Evolutionary conservation across 1,140 invertebrate genomes (phyloP).

Genomic region (Anastatus disparis): DNA sequence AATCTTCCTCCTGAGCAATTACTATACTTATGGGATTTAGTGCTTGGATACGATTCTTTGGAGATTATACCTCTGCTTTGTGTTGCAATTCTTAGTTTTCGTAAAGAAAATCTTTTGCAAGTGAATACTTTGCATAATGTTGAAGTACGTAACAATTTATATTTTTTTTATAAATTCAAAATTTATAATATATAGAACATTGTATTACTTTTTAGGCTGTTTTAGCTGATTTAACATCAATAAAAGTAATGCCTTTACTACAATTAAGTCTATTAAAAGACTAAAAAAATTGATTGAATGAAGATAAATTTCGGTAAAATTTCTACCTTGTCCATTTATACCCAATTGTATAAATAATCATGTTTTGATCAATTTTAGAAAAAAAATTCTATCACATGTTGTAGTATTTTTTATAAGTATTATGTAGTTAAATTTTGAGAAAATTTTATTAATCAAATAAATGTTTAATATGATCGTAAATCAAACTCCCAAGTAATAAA

Average conservation of each 20-base stretch:
- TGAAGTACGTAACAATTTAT: conserved; percentile 69
- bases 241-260: conserved; percentile 86
- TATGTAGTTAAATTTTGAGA: too few relatives aligned
- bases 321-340: too few relatives aligned
- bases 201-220: conserved; percentile 74
- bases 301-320: conserved; percentile 22
- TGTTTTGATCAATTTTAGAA: too few relatives aligned
- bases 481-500: too few relatives aligned
- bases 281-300: conserved; percentile 42
- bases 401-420: too few relatives aligned
- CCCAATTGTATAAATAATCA: too few relatives aligned
- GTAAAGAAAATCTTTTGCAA: conserved; percentile 92
- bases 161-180: neutral
- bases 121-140: conserved; percentile 85
- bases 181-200: conserved; percentile 21
- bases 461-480: too few relatives aligned
- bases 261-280: conserved; percentile 76
- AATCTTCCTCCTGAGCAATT: conserved; percentile 92
- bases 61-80: conserved; percentile 89
- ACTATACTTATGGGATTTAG: conserved; percentile 90
- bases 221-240: conserved; percentile 88
- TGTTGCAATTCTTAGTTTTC: conserved; percentile 89
- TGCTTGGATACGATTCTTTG: conserved; percentile 90
- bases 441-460: too few relatives aligned
- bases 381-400: too few relatives aligned